Conservation (phyloP, 2,888 invertebrate species). For the Agapetus fuscipes region DNA sequence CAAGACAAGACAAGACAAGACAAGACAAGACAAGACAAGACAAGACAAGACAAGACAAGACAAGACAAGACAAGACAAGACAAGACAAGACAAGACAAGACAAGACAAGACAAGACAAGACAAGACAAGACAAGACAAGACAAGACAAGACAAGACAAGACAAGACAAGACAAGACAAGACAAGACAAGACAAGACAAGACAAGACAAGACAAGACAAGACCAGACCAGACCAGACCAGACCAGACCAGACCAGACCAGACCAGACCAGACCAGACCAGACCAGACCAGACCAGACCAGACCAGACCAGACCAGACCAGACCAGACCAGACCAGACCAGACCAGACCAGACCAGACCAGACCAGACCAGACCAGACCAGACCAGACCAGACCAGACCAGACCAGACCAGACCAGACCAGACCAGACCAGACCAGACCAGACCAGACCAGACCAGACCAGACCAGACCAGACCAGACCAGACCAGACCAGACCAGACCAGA, state of each 20-base stretch:
- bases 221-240: conserved; percentile 3
- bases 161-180: conserved; percentile 4
- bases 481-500: conserved; percentile 8
- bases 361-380: conserved; percentile 11
- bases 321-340: conserved; percentile 10
- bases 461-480: conserved; percentile 8
- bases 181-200: conserved; percentile 5
- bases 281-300: conserved; percentile 4
- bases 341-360: conserved; percentile 11
- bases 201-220: conserved; percentile 6
- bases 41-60: too few species aligned
- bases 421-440: conserved; percentile 10
- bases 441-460: conserved; percentile 8
- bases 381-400: conserved; percentile 11
- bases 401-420: conserved; percentile 12
- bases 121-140: conserved; percentile 5
- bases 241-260: conserved; percentile 3
- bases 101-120: conserved; percentile 6
- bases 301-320: conserved; percentile 12
- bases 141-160: conserved; percentile 5
- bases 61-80: conserved; percentile 6
- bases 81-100: conserved; percentile 5
- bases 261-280: conserved; percentile 4
- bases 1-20: too few species aligned
- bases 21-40: too few species aligned